These are phyloP conservation scores for Hemicentrotus pulcherrimus DNA, from an alignment of 35 echinoderm and acorn worm species.

Conservation along the genomic window DNA sequence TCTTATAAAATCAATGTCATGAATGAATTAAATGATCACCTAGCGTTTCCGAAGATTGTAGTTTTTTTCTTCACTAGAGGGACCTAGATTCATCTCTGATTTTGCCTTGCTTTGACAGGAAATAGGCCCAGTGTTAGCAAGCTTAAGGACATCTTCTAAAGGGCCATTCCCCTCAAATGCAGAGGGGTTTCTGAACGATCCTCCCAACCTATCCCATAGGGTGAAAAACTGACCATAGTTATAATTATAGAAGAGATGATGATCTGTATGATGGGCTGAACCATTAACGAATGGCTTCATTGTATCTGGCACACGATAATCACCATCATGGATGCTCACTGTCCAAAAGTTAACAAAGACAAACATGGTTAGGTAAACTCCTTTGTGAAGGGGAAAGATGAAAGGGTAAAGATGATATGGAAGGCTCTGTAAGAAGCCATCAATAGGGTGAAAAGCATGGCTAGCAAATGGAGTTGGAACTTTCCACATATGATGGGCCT, in stretches of 20 bases:
- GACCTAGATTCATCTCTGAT: neutral
- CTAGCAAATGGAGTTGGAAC: conserved; percentile 95
- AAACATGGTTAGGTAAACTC: conserved; percentile 82
- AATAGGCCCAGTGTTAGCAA: neutral
- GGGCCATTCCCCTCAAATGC: conserved; percentile 73
- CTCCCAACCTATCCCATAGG: conserved; percentile 91
- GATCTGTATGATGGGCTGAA: conserved; percentile 95
- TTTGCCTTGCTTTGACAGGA: neutral
- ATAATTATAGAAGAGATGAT: conserved; percentile 97
- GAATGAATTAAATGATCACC: neutral
- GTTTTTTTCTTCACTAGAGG: neutral
- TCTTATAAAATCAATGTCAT: neutral
- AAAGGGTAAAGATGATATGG: conserved; percentile 95
- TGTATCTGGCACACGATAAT: conserved; percentile 76
- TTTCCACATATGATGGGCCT: conserved; percentile 90
- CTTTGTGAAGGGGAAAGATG: conserved; percentile 93
- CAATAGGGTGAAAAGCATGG: conserved; percentile 95
- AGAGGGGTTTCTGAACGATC: conserved; percentile 84
- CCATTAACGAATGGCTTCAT: conserved; percentile 90
- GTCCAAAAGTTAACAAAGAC: conserved; percentile 96
- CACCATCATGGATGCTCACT: conserved; percentile 95
- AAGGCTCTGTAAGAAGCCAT: conserved; percentile 92
- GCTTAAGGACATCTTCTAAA: conserved; percentile 75
- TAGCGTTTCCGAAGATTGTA: conserved; percentile 45
- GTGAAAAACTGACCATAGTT: conserved; percentile 99